Percentiles rank a stretch among this genome's conserved stretches.
Conservation (phyloP, 64 coral and sea anemone genomes). For the Pachyseris speciosa region DNA sequence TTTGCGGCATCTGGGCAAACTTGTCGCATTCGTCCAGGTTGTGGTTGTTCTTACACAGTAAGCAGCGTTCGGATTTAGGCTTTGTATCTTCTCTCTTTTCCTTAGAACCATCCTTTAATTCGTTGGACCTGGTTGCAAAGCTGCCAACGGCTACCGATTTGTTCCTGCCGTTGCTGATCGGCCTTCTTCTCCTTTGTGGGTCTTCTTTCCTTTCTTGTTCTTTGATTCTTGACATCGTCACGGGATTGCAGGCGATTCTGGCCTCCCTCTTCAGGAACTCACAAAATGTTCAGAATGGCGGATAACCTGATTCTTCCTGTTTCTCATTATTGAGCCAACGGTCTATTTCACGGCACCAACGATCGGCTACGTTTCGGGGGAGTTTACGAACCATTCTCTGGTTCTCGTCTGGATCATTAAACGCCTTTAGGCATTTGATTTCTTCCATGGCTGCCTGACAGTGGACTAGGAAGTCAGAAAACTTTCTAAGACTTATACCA, state of each 20-base stretch:
- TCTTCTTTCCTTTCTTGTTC: not conserved
- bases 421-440: conserved; percentile 40
- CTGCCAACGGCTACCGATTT: not conserved
- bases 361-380: conserved; percentile 18
- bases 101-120: not conserved
- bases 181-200: not conserved
- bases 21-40: conserved; percentile 49
- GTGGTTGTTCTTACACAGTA: conserved; percentile 7
- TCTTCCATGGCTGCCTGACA: conserved; percentile 7
- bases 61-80: not conserved
- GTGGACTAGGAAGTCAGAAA: conserved; percentile 47
- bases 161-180: not conserved
- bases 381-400: conserved; percentile 71
- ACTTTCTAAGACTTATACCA: conserved; percentile 15
- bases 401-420: conserved; percentile 79
- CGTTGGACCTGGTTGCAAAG: not conserved
- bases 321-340: not conserved
- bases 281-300: conserved; percentile 25
- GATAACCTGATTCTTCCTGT: not conserved
- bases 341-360: conserved; percentile 66
- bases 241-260: conserved; percentile 58
- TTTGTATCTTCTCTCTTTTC: not conserved
- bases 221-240: no score
- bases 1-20: not conserved
- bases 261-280: conserved; percentile 2